Evolutionary conservation across 2,797 vertebrate genomes (phyloP).

Genomic region (Dermochelys coriacea): DNA sequence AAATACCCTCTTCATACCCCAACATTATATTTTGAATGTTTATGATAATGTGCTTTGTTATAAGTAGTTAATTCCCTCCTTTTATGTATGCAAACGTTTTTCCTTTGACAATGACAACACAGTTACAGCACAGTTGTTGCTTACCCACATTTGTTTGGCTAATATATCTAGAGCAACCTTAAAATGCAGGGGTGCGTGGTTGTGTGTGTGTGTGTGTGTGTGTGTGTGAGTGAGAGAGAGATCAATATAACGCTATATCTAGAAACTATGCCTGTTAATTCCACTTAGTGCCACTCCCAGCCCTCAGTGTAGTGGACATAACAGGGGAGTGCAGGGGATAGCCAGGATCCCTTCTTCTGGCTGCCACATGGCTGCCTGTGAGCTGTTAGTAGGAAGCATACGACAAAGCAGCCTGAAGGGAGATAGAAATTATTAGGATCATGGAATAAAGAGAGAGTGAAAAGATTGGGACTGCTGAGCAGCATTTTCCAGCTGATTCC

Average conservation of each 20-base stretch:
- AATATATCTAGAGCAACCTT: background rate
- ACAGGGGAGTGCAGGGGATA: accelerated
- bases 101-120: background rate
- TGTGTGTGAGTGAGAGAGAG: background rate
- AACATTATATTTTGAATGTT: background rate
- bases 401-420: background rate
- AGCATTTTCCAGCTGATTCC: no score
- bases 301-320: background rate
- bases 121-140: background rate
- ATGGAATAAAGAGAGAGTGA: background rate
- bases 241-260: background rate
- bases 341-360: background rate
- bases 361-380: background rate
- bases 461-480: background rate
- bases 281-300: background rate
- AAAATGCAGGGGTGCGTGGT: background rate
- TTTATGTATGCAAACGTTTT: background rate
- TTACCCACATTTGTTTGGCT: background rate
- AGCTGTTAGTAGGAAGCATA: background rate
- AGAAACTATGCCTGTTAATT: background rate
- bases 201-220: background rate
- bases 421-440: background rate
- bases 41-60: background rate
- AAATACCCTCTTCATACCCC: background rate
- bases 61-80: background rate